Evolutionary conservation across 2,797 vertebrate genomes (phyloP).

Genomic region (Poeciliopsis gracilis): DNA sequence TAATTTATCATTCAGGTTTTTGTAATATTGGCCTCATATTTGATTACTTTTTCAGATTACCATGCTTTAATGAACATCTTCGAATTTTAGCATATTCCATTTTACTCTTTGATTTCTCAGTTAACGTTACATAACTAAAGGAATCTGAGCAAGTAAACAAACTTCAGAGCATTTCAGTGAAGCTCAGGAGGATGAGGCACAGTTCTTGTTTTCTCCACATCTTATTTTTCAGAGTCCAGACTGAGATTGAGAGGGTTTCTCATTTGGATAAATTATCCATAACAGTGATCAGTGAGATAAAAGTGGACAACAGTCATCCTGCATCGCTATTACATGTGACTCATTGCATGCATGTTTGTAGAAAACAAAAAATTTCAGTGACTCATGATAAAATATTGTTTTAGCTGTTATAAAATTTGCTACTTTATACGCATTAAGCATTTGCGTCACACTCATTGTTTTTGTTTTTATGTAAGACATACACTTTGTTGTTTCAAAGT

Average conservation of each 20-base stretch:
- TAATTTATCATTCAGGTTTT: conserved; percentile 20
- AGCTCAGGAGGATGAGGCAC: conserved; percentile 23
- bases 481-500: not conserved
- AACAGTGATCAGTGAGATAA: not conserved
- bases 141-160: conserved; percentile 63
- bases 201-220: conserved; percentile 2
- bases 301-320: not conserved
- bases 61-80: conserved; percentile 44
- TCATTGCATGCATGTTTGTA: not conserved
- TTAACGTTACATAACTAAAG: conserved; percentile 60
- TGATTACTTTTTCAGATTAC: conserved; percentile 56
- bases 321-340: not conserved
- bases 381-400: not conserved
- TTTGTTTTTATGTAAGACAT: not conserved
- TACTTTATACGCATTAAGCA: not conserved
- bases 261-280: not conserved
- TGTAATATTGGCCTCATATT: conserved; percentile 27
- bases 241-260: conserved; percentile 18
- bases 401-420: not conserved
- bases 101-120: conserved; percentile 44
- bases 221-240: conserved; percentile 23
- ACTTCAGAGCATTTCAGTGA: conserved; percentile 46
- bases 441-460: not conserved
- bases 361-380: conserved; percentile 23
- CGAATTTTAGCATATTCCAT: conserved; percentile 48